Evolutionary conservation across 2,888 invertebrate genomes (phyloP), one percentile per base, ranked within the genome.

Genomic region (Rhamnusium bicolor): DNA sequence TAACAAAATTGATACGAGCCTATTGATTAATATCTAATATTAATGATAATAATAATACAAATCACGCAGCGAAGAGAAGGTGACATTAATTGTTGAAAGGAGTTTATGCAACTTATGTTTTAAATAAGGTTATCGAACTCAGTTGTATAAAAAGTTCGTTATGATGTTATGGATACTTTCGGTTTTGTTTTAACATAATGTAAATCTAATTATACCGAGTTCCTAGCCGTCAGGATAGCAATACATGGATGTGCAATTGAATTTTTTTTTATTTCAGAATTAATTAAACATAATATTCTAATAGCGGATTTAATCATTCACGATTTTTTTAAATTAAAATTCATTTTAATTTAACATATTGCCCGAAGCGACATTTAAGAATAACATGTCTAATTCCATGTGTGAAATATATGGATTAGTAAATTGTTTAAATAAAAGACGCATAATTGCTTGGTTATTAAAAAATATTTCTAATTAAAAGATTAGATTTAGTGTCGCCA

Each of bases 71-170:
- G 3, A 16, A 18, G 47, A 21, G 40, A 21, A 61, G 47, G 61
- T 61, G 61, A 18, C 40, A 47, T 61, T n/a, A n/a, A n/a, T 61
- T 46, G 61, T 40, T 40, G 27, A 60, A 18, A 18, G 16, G 14
- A 60, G 40, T 60, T 60, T 60, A 60, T 47, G 61, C 61, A 61
- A 46, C 47, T 61, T 46, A 47, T 46, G 47, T 61, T 61, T 61
- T 61, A 46, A 61, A 61, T 61, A 21, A 21, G 61, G 40, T 61
- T 46, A 14, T 19, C 19, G 61, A 61, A n/a, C 61, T 46, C 21
- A 18, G n/a, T 21, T n/a, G 60, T 16, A 29, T 40, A 40, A 58
- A 60, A 40, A 24, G 18, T 47, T 47, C 46, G 47, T 61, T 61
- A 47, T 21, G 3, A n/a, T 47, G 40, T 18, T 46, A 46, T 61